phyloP scores from a whole-genome alignment of 1,140 invertebrate genomes.

The Camponotus vicinus region DNA sequence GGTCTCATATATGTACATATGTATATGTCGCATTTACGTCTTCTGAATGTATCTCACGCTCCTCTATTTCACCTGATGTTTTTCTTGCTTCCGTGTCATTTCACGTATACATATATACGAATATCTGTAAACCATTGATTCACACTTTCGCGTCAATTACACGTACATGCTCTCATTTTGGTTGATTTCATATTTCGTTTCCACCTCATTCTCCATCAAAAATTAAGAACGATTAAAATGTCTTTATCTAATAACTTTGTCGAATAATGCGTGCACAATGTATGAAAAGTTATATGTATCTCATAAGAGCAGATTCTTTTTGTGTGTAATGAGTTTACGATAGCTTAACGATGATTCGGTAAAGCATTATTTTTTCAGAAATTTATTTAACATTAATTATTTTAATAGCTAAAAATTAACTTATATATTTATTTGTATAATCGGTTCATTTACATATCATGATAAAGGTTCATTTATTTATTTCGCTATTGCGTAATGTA shows the following conservation, averaged over 20 bases:
- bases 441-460: neutral
- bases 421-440: conserved; percentile 11
- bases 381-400: neutral
- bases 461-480: neutral
- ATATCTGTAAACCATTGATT: conserved; percentile 27
- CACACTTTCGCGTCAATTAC: conserved; percentile 47
- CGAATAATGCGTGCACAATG: neutral
- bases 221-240: conserved; percentile 8
- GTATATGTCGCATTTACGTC: neutral
- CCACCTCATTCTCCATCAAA: conserved; percentile 20
- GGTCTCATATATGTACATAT: neutral
- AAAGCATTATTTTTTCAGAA: neutral
- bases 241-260: no score
- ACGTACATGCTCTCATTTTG: conserved; percentile 18
- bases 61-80: conserved; percentile 26
- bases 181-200: conserved; percentile 32
- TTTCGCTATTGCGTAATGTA: neutral
- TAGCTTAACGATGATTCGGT: neutral
- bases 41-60: conserved; percentile 6
- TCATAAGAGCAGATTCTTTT: neutral
- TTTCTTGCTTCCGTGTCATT: neutral
- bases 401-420: conserved; percentile 2
- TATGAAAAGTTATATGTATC: neutral
- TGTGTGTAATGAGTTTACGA: neutral
- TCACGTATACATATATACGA: neutral